Base-by-base conservation (phyloP, 2,113 vertebrate genomes). In the Diphyllodes magnificus region DNA sequence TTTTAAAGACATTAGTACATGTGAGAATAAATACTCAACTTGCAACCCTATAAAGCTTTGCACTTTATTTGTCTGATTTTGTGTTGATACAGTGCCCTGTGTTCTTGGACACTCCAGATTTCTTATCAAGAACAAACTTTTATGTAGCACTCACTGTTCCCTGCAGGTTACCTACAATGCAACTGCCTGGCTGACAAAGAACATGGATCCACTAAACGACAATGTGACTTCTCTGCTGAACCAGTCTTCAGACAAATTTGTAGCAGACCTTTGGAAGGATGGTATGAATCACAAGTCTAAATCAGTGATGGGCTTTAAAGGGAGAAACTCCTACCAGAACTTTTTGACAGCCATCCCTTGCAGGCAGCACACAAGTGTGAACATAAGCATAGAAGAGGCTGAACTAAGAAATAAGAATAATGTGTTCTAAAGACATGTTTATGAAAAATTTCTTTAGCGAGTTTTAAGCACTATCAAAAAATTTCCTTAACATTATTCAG, bases 141-240 rank as follows among this genome's bases (percentile, higher is more conserved):
- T 88, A 93, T 27, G 3, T 4, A 69, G 42, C 31, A 17, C n/a
- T 94, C 42, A 5, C 44, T 93, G 24, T 76, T 86, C 88, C 90
- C 64, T 92, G 22, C 92, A 99, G 99, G 99, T 99, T 42, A 98
- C 99, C 92, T 99, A 99, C 82, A 99, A 99, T 0, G 99, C 99
- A 5, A 98, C 94, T 6, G 97, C 97, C 77, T 99, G 99, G 99
- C 95, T 99, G 94, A 99, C 99, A 13, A 99, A 99, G 98, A 99
- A 99, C 97, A 99, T 99, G 99, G 99, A 99, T 82, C 99, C 99
- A 0, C 98, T 99, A 51, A 99, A 99, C 0, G 99, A 99, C 98
- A 99, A 99, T 0, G 99, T 99, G 85, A 99, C 98, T 0, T 85
- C 99, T 42, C 97, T 99, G 79, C 98, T 99, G 90, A 98, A 98